phyloP scores from a whole-genome alignment of 2,797 vertebrate genomes.

The Hipposideros larvatus region DNA sequence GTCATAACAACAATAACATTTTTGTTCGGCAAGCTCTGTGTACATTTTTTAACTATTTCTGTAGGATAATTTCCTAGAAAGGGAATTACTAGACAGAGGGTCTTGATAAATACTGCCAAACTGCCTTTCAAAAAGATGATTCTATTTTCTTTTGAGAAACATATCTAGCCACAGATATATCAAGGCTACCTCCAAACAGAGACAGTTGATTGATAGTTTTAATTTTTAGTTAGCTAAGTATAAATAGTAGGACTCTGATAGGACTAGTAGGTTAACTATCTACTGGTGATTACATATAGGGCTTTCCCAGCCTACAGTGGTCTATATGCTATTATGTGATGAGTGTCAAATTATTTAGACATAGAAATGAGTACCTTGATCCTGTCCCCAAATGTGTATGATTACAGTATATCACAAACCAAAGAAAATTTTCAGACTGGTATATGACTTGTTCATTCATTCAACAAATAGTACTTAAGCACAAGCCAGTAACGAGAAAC shows the following conservation, averaged over 20 bases:
- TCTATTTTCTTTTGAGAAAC: slow-evolving; percentile 18
- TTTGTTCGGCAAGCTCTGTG: background rate
- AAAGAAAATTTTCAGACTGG: background rate
- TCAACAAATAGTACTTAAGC: background rate
- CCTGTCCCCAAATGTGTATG: background rate
- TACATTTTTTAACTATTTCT: background rate
- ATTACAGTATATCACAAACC: background rate
- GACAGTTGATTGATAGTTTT: background rate
- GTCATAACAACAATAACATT: background rate
- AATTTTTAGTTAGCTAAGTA: background rate
- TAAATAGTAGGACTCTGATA: background rate
- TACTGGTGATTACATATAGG: background rate
- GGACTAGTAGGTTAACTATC: background rate
- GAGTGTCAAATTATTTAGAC: background rate
- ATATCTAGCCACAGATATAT: background rate
- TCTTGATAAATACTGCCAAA: background rate
- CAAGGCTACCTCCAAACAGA: background rate
- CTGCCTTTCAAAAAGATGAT: slow-evolving; percentile 38
- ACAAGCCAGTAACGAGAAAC: background rate
- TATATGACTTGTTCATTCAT: background rate
- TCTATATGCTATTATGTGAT: background rate
- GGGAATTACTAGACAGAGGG: background rate
- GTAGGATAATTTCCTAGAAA: slow-evolving; percentile 7
- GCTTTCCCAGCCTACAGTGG: background rate
- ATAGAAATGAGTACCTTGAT: background rate